Conservation (phyloP, 92 coral and sea anemone genomes). For the Chrysogorgia sp. region DNA sequence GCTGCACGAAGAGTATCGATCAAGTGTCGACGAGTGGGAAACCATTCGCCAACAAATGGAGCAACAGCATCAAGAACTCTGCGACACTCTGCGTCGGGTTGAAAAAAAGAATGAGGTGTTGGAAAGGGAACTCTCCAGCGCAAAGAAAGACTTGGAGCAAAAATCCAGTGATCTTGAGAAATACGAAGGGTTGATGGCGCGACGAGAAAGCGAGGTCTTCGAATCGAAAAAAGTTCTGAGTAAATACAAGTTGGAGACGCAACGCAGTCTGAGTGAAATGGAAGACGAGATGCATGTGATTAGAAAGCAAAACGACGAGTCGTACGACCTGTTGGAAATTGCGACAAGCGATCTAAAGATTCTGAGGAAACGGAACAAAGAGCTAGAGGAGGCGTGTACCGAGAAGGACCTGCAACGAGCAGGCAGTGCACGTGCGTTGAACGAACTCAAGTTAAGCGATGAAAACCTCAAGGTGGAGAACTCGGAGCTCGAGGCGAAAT, state of each 20-base stretch:
- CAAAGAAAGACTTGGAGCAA: background rate
- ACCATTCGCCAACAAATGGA: background rate
- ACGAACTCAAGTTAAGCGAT: background rate
- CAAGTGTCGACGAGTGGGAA: background rate
- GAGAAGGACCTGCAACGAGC: background rate
- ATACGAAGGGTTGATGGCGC: background rate
- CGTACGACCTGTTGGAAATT: background rate
- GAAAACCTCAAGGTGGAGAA: background rate
- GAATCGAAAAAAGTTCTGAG: background rate
- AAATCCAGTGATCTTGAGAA: background rate
- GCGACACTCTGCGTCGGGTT: background rate
- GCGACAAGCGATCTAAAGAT: background rate
- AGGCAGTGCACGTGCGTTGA: background rate
- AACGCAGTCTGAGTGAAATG: background rate
- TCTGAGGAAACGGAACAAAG: background rate
- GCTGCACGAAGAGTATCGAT: background rate
- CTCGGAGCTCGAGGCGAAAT: background rate
- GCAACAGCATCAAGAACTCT: background rate
- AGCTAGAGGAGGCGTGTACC: background rate
- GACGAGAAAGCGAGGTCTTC: background rate
- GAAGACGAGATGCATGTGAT: background rate
- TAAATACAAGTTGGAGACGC: background rate
- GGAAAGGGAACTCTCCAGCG: background rate
- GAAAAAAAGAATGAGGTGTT: background rate
- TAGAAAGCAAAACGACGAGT: background rate